Evolutionary conservation across 2,888 invertebrate genomes (phyloP).

Genomic region (Gerris lacustris): DNA sequence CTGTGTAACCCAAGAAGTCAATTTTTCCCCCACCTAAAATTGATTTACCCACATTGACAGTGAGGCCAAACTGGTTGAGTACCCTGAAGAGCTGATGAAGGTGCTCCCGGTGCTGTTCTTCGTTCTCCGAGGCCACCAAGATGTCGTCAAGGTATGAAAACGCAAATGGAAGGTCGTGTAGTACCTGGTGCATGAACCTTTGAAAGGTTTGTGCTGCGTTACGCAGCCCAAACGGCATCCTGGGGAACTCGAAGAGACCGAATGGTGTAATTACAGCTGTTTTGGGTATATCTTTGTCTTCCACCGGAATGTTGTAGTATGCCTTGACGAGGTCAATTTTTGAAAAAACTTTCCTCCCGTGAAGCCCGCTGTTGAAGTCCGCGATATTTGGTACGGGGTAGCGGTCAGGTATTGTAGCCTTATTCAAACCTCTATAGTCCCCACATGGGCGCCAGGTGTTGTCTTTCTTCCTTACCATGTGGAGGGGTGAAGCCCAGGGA

Average conservation of each 20-base stretch:
- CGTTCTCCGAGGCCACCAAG: conserved; percentile 17
- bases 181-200: background rate
- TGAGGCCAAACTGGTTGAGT: background rate
- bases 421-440: conserved; percentile 32
- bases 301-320: background rate
- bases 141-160: background rate
- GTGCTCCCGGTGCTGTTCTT: background rate
- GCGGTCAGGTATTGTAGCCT: conserved; percentile 30
- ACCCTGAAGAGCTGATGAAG: background rate
- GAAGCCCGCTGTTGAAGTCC: conserved; percentile 13
- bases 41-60: background rate
- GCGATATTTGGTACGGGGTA: conserved; percentile 32
- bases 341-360: conserved; percentile 8
- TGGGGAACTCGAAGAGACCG: conserved; percentile 1
- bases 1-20: background rate
- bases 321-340: background rate
- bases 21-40: background rate
- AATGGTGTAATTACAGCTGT: background rate
- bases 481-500: conserved; percentile 36
- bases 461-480: conserved; percentile 28
- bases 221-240: background rate
- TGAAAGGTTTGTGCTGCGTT: background rate
- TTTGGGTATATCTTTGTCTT: background rate
- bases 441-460: conserved; percentile 30
- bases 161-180: background rate